These are phyloP conservation scores for roundworm (Caenorhabditis elegans) DNA, from an alignment of 1,140 invertebrate genomes.

Conservation along the genomic window WBcel235 BX284602.5:5925001-5925500, in stretches of 20 bases:
- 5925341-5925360: conserved; percentile 24
- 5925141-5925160: conserved; percentile 9
- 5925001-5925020: not conserved
- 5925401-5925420: not conserved
- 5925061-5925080: not conserved
- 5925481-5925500: too few species aligned
- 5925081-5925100: not conserved
- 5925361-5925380: conserved; percentile 7
- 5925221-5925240: not conserved
- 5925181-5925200: not conserved
- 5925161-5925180: conserved; percentile 13
- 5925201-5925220: conserved; percentile 1
- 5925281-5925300: conserved; percentile 27
- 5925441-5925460: too few species aligned
- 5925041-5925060: not conserved
- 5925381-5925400: not conserved
- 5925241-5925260: conserved; percentile 17
- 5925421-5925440: not conserved
- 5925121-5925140: not conserved
- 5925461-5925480: too few species aligned
- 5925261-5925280: conserved; percentile 3
- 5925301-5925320: not conserved
- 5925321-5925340: not conserved
- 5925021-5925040: not conserved
- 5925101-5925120: not conserved